Conservation (phyloP, 2,113 vertebrate species). For the Tenrec ecaudatus region DNA sequence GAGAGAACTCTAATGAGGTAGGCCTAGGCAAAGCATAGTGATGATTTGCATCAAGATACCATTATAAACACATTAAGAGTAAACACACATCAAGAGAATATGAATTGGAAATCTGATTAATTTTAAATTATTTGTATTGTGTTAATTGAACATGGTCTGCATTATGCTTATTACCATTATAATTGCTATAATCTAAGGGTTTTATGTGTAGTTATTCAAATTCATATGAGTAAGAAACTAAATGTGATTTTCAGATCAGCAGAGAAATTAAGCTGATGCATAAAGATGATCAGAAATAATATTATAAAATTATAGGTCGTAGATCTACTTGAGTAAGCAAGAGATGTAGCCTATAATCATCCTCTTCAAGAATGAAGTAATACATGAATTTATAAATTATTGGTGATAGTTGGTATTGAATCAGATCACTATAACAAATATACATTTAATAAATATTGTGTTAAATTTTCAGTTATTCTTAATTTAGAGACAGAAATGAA, state of each 20-base stretch:
- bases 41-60: background rate
- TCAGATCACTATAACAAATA: background rate
- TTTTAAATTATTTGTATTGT: constrained; percentile 41
- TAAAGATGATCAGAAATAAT: background rate
- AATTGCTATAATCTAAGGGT: constrained; percentile 1
- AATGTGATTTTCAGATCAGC: background rate
- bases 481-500: background rate
- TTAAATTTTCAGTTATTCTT: background rate
- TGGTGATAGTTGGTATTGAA: background rate
- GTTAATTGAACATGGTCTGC: background rate
- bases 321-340: background rate
- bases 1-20: background rate
- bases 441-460: background rate
- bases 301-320: background rate
- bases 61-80: background rate
- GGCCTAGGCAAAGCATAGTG: background rate
- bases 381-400: background rate
- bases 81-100: background rate
- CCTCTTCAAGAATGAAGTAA: background rate
- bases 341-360: background rate
- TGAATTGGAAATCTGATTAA: constrained; percentile 26
- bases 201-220: constrained; percentile 31
- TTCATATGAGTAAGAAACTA: background rate
- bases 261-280: background rate
- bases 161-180: constrained; percentile 21